Evolutionary conservation across 2,113 vertebrate genomes (phyloP), one percentile per base, ranked within the genome.

Genomic region (Peromyscus californicus): DNA sequence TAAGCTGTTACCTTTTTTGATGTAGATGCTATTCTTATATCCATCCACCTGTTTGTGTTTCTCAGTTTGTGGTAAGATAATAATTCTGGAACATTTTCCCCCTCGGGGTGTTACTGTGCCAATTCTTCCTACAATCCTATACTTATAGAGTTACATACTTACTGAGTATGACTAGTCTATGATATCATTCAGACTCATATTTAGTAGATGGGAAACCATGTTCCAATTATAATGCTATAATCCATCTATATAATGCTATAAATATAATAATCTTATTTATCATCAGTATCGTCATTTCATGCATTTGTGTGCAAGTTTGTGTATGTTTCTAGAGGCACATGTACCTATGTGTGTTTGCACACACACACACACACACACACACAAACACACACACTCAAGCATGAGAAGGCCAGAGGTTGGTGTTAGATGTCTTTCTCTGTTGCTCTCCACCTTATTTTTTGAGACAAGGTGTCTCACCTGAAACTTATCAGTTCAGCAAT

Each of bases 141-240:
- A 76, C 10, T 82, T 76, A 33, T 4, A 86, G 84, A 54, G 61
- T 84, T 74, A 54, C 42, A n/a, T 0, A 42, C 75, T 67, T 89
- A 33, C 79, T 83, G 45, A 88, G n/a, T 29, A 63, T 61, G 22
- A 45, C 31, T 31, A 6, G 72, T n/a, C 33, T 16, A 45, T 69
- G 19, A 26, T 61, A 65, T 69, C 45, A 89, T 63, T 89, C 16
- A 26, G 4, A 13, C 31, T 59, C 84, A 89, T 13, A 31, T 67
- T 93, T 89, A 63, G 76, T 57, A 83, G 82, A 42, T 26, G 21
- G 70, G 76, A 89, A 91, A 89, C 69, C 78, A 63, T 76, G 33
- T 93, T 92, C 26, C 9, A 36, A 11, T 84, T 80, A n/a, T 75
- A 31, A 65, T 65, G 82, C 3, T 74, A 29, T 42, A 57, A 74